A percentile compares a stretch with the other conserved stretches of the same genome.
These are phyloP conservation scores for Tragopan temminckii DNA, from an alignment of 2,797 vertebrate genomes.

Conservation along the genomic window DNA sequence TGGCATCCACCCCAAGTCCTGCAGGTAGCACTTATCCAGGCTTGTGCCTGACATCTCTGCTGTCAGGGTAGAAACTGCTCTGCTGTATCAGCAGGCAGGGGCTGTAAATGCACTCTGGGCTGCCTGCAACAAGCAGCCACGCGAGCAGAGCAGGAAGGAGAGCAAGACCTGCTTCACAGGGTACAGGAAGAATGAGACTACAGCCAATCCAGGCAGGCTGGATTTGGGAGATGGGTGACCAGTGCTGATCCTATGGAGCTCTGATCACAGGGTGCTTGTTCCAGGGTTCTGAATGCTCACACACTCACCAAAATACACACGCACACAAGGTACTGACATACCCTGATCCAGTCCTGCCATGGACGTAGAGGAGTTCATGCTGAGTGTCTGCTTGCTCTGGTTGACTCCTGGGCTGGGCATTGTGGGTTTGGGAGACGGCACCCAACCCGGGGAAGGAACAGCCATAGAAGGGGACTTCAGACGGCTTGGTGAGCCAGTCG, in stretches of 20 bases:
- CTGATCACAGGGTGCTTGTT: no score
- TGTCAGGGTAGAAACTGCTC: neutral
- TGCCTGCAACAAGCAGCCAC: neutral
- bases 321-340: slow-evolving; percentile 42
- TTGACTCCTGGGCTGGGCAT: slow-evolving; percentile 92
- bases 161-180: neutral
- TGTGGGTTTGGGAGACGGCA: slow-evolving; percentile 89
- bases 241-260: neutral
- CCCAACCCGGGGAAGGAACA: slow-evolving; percentile 92
- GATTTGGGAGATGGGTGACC: neutral
- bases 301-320: neutral
- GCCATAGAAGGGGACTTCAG: slow-evolving; percentile 94
- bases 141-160: neutral
- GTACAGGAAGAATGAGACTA: neutral
- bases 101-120: neutral
- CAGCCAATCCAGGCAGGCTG: neutral
- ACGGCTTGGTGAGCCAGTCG: slow-evolving; percentile 90
- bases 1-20: neutral
- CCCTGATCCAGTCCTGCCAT: slow-evolving; percentile 89
- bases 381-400: slow-evolving; percentile 80
- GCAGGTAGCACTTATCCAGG: neutral
- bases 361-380: slow-evolving; percentile 78
- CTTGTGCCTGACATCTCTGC: neutral
- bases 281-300: no score
- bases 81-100: neutral